Conservation (phyloP, 1,140 invertebrate species). For the Watersipora subatra region DNA sequence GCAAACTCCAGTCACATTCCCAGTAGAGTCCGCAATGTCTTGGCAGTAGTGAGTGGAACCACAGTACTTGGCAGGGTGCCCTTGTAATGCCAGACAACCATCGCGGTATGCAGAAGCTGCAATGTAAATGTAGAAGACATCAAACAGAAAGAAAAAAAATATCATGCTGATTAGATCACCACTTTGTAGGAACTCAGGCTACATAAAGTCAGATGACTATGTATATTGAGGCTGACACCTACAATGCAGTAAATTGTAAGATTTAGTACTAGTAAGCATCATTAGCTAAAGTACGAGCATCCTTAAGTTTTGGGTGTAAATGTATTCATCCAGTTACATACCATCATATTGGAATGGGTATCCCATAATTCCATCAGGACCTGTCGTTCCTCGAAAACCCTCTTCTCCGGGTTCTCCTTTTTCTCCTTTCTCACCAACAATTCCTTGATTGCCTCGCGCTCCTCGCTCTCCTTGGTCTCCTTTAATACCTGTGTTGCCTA, state of each 20-base stretch:
- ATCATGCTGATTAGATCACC: too few species aligned
- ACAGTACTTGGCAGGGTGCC: background rate
- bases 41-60: background rate
- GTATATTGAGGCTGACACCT: too few species aligned
- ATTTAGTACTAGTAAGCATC: too few species aligned
- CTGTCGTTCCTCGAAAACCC: background rate
- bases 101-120: background rate
- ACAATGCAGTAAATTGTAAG: too few species aligned
- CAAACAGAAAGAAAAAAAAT: too few species aligned
- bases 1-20: background rate
- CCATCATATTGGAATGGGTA: background rate
- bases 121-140: too few species aligned
- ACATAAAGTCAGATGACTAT: too few species aligned
- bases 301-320: too few species aligned
- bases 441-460: background rate
- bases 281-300: too few species aligned
- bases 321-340: too few species aligned
- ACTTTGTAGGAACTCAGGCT: too few species aligned
- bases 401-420: background rate
- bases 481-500: background rate
- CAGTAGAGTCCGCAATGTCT: background rate
- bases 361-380: background rate
- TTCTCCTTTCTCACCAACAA: too few species aligned
- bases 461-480: background rate
- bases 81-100: background rate